A percentile compares a stretch with the other conserved stretches of the same genome.
These are phyloP conservation scores for Toxostoma redivivum DNA, from an alignment of 2,113 vertebrate species.

Conservation along the genomic window DNA sequence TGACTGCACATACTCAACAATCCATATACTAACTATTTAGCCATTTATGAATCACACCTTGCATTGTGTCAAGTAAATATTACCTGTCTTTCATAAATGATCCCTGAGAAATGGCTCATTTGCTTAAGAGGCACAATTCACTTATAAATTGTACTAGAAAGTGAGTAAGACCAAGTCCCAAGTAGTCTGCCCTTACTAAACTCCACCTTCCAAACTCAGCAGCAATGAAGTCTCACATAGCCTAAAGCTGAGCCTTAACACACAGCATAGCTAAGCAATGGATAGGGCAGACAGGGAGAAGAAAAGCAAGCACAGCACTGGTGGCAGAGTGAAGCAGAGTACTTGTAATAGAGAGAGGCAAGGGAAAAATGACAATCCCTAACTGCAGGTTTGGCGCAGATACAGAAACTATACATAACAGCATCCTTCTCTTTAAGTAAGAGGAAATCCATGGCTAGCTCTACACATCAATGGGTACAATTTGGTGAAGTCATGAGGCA, in stretches of 20 bases:
- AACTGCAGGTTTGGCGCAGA: neutral
- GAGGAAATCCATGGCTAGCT: neutral
- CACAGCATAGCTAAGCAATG: neutral
- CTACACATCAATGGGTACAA: neutral
- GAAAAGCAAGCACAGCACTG: neutral
- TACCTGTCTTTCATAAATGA: neutral
- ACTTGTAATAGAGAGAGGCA: neutral
- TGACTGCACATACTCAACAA: neutral
- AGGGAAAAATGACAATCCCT: neutral
- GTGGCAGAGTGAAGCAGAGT: neutral
- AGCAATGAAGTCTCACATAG: neutral
- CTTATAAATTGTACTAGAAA: neutral
- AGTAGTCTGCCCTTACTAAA: neutral
- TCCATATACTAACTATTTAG: neutral
- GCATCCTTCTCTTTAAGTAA: neutral
- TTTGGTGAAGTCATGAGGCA: neutral
- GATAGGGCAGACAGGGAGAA: rapidly evolving
- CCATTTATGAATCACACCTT: neutral
- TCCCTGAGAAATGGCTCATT: neutral
- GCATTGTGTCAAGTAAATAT: neutral
- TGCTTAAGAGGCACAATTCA: neutral
- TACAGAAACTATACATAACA: neutral
- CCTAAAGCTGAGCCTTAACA: neutral
- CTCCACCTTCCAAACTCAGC: neutral
- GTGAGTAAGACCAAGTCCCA: neutral